These are phyloP conservation scores for Drosophila bunnanda DNA, from an alignment of 2,888 invertebrate genomes.

Conservation along the genomic window DNA sequence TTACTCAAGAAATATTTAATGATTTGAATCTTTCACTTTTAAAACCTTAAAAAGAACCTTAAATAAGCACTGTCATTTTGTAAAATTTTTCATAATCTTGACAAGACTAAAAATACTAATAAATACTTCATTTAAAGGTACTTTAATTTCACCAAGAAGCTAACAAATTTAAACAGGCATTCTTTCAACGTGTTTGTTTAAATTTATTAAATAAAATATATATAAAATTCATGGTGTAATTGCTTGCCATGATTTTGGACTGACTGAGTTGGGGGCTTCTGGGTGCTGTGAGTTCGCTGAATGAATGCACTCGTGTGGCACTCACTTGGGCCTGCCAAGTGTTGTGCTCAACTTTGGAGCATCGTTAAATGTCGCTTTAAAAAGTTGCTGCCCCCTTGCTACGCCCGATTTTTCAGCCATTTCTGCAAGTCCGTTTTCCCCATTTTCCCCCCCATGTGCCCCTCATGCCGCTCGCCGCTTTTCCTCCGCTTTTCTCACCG, in stretches of 20 bases:
- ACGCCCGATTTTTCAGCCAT: conserved; percentile 1
- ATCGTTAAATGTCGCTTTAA: conserved; percentile 72
- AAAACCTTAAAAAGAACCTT: no score
- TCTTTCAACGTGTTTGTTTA: neutral
- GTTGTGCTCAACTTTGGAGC: conserved; percentile 50
- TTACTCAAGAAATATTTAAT: no score
- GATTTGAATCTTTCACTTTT: no score
- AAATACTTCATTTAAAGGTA: neutral
- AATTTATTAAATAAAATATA: neutral
- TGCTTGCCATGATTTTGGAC: conserved; percentile 1
- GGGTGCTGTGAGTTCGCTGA: conserved; percentile 7
- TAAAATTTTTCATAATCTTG: no score
- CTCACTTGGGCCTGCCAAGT: conserved; percentile 36
- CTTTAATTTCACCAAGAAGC: neutral
- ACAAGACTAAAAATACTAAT: no score
- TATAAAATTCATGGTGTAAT: neutral
- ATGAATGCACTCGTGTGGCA: conserved; percentile 44
- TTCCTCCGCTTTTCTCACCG: conserved; percentile 46
- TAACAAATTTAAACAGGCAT: neutral
- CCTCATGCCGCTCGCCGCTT: neutral
- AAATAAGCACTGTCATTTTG: no score
- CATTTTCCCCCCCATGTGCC: neutral
- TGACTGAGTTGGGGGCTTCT: neutral
- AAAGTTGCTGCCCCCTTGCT: conserved; percentile 19
- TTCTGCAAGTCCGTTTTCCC: conserved; percentile 2